These are phyloP conservation scores for Adoxophyes honmai DNA, from an alignment of 1,140 invertebrate species.

Conservation along the genomic window DNA sequence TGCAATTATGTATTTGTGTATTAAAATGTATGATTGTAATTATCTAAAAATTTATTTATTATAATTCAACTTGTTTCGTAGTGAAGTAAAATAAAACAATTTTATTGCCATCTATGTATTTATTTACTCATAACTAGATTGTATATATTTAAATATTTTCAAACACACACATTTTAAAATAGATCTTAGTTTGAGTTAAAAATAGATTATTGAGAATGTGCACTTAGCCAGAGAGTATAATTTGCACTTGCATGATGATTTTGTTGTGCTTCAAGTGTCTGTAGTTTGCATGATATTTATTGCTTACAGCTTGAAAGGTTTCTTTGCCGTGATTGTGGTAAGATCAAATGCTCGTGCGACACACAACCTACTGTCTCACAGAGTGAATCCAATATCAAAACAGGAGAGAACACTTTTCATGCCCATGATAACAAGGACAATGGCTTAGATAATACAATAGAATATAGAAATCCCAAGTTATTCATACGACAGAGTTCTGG, in stretches of 20 bases:
- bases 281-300: conserved; percentile 74
- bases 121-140: conserved; percentile 2
- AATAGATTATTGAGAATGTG: conserved; percentile 1
- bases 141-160: too few relatives aligned
- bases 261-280: conserved; percentile 46
- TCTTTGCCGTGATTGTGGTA: conserved; percentile 79
- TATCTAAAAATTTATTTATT: background rate
- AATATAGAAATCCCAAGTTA: conserved; percentile 41
- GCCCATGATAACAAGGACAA: background rate
- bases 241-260: conserved; percentile 24
- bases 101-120: background rate
- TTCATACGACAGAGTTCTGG: conserved; percentile 41
- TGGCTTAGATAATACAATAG: conserved; percentile 29
- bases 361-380: conserved; percentile 28
- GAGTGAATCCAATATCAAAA: conserved; percentile 18
- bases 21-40: background rate
- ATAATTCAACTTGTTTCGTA: background rate
- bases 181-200: too few relatives aligned
- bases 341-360: conserved; percentile 77
- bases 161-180: too few relatives aligned
- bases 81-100: background rate
- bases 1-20: conserved; percentile 15
- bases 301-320: conserved; percentile 80
- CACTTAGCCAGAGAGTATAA: background rate
- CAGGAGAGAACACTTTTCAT: conserved; percentile 18